These are phyloP conservation scores for Spondyliosoma cantharus DNA, from an alignment of 2,797 vertebrate genomes.

Conservation along the genomic window DNA sequence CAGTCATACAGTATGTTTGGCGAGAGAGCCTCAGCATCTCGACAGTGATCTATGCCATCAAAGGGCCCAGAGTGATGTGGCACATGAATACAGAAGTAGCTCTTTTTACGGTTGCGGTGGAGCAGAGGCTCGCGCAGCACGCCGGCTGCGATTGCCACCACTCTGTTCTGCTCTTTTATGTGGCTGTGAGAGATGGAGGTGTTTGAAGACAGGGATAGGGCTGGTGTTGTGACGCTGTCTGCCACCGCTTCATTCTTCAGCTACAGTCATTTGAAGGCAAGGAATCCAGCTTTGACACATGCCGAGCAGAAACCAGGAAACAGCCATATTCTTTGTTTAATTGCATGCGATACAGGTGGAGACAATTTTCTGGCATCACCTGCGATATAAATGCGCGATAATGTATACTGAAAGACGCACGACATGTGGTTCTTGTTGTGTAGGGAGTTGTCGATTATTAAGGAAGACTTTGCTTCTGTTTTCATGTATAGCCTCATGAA, in stretches of 20 bases:
- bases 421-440: constrained; percentile 36
- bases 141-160: constrained; percentile 64
- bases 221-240: constrained; percentile 62
- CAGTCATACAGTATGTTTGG: constrained; percentile 48
- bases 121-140: constrained; percentile 68
- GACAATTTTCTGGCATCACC: constrained; percentile 16
- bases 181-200: constrained; percentile 74
- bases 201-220: constrained; percentile 80
- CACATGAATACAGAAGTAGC: constrained; percentile 71
- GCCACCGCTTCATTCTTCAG: constrained; percentile 53
- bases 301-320: constrained; percentile 48
- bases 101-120: constrained; percentile 56
- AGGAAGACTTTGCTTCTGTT: constrained; percentile 30
- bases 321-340: constrained; percentile 61
- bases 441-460: not conserved
- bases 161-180: constrained; percentile 77
- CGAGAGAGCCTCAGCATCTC: constrained; percentile 46
- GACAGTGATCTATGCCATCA: constrained; percentile 75
- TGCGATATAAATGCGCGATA: constrained; percentile 22
- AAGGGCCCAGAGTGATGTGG: constrained; percentile 66
- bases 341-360: constrained; percentile 47
- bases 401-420: constrained; percentile 15
- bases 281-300: constrained; percentile 46
- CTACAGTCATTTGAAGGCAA: constrained; percentile 65
- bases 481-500: constrained; percentile 20